Evolutionary conservation across 2,113 vertebrate species (phyloP).

Genomic region (Columba janthina): DNA sequence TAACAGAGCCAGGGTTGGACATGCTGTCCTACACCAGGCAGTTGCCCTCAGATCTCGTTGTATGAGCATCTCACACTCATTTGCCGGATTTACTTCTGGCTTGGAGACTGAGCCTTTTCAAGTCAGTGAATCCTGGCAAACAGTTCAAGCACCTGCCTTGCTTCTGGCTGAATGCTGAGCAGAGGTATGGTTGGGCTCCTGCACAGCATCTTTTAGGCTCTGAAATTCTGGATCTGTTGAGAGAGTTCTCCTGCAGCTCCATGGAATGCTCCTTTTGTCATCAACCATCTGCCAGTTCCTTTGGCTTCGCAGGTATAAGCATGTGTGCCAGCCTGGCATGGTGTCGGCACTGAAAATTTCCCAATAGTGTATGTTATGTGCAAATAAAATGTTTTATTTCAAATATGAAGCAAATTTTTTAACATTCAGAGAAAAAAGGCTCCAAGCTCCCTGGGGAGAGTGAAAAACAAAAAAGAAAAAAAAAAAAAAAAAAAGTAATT

Average conservation of each 20-base stretch:
- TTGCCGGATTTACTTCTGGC: not conserved
- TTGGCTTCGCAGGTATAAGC: not conserved
- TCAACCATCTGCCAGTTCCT: slow-evolving; percentile 8
- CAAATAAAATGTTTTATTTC: not conserved
- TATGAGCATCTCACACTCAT: not conserved
- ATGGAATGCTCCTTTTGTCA: slow-evolving; percentile 13
- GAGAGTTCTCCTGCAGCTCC: not conserved
- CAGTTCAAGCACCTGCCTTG: slow-evolving; percentile 29
- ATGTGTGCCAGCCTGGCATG: not conserved
- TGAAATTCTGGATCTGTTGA: not conserved
- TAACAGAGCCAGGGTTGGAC: not conserved
- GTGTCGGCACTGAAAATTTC: not conserved
- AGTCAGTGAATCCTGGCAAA: slow-evolving; percentile 27
- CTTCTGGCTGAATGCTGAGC: slow-evolving; percentile 26
- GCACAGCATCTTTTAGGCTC: not conserved
- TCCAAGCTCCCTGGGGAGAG: too few relatives aligned
- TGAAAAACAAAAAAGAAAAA: not conserved
- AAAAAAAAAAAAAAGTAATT: not conserved
- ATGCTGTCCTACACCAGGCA: not conserved
- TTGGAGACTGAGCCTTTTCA: not conserved
- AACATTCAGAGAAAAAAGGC: not conserved
- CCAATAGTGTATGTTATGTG: not conserved
- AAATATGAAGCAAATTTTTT: not conserved
- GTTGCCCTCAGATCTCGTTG: not conserved
- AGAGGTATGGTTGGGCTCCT: not conserved